Percentiles rank a stretch among this genome's conserved stretches.
These are phyloP conservation scores for Brachystomella parvula DNA, from an alignment of 1,140 invertebrate species.

Conservation along the genomic window DNA sequence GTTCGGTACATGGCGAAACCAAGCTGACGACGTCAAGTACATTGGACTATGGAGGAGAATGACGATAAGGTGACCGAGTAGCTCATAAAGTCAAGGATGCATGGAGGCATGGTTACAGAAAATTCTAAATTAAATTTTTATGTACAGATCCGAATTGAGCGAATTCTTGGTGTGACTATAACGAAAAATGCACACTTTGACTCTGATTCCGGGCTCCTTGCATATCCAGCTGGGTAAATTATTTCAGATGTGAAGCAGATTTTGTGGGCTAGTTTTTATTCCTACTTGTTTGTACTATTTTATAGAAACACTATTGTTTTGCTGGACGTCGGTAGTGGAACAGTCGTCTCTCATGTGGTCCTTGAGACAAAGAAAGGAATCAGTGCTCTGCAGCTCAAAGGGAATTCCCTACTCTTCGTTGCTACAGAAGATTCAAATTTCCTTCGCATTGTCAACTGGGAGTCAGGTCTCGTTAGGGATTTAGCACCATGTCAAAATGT, in stretches of 20 bases:
- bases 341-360: slow-evolving; percentile 35
- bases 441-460: slow-evolving; percentile 36
- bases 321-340: slow-evolving; percentile 35
- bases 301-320: slow-evolving; percentile 36
- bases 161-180: slow-evolving; percentile 84
- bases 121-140: slow-evolving; percentile 15
- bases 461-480: slow-evolving; percentile 35
- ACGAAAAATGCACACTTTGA: slow-evolving; percentile 82
- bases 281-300: neutral
- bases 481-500: slow-evolving; percentile 38
- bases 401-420: slow-evolving; percentile 36
- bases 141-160: slow-evolving; percentile 81
- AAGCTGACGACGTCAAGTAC: no score
- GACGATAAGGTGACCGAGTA: slow-evolving; percentile 35
- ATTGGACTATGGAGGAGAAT: slow-evolving; percentile 39
- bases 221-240: slow-evolving; percentile 84
- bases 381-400: slow-evolving; percentile 35
- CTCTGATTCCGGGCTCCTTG: slow-evolving; percentile 77
- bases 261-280: no score
- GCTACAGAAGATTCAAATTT: slow-evolving; percentile 37
- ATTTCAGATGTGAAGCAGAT: neutral
- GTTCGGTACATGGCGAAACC: no score
- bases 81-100: no score
- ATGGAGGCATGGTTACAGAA: neutral
- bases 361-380: slow-evolving; percentile 34